Base-by-base conservation (phyloP, 2,888 invertebrate species). In the Ditylenchus weischeri region DNA sequence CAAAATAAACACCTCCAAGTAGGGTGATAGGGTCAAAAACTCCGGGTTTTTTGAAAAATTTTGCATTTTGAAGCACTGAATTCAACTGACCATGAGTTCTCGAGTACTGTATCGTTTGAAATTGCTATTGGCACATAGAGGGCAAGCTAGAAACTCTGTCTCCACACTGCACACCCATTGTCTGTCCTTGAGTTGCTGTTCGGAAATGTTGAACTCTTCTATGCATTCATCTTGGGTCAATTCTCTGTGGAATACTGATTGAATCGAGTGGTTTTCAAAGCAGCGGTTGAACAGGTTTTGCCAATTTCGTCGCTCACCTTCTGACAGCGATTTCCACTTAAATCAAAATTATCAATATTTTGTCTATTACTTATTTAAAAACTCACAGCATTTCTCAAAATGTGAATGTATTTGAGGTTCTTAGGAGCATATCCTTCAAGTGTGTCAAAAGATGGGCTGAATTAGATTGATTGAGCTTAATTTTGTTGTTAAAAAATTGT, bases 261-360 rank as follows among this genome's bases (percentile, higher is more conserved):
- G 60, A 5, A 54, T 54, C 6, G 54, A 29, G 29, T 54, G 3
- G 13, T 21, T 29, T 18, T 23, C 23, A 21, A 15, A 29, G 18
- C 29, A 29, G 13, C 54, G 29, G 29, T 23, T 50, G 23, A 62
- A 62, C 15, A 18, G 62, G 11, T 62, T 19, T 13, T 62, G 48
- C 62, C 62, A 62, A 48, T 62, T 50, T 18, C 35, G 36, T 23
- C 62, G 62, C 13, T 62, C 62, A 19, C 48, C 48, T 49, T 62
- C 49, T 0, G 62, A 50, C 48, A 62, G 49, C 19, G 38, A 47
- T 50, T 62, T 62, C 62, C 62, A 62, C 62, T 62, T 48, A 29
- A 62, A 62, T 43, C 11, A 2, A 13, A 43, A 2, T 8, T 38
- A 38, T 38, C n/a, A n/a, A 38, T 38, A 38, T 38, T 38, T 38